Evolutionary conservation across 2,797 vertebrate species (phyloP), one percentile per base, ranked within the genome.

Genomic region (Macroramphosus scolopax): DNA sequence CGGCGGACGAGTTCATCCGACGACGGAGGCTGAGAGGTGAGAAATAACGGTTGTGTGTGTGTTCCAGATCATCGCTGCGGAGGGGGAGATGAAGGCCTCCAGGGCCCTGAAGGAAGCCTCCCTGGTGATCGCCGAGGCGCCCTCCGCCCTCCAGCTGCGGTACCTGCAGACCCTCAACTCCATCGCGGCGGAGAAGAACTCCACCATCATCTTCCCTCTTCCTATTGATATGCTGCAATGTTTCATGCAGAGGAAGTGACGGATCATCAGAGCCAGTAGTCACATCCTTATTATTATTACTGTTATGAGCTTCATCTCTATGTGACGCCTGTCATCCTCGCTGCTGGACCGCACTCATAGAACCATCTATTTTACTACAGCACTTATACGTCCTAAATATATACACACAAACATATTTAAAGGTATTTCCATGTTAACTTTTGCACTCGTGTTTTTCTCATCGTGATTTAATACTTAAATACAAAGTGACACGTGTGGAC

Each of bases 11-110:
- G 3, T 22, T 22, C 3, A 22, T 22, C 20, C 6, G 20, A 33
- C 2, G 9, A 9, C 2, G n/a, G 38, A 22, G 1, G 5, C 11
- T 16, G 9, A 2, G 8, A 17, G 17, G 5, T n/a, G n/a, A n/a
- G 8, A 24, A 8, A 2, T 29, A n/a, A 51, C 13, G n/a, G n/a
- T n/a, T n/a, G n/a, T n/a, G n/a, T n/a, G n/a, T 68, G 24, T 49
- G 33, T 54, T 71, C 38, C 66, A 92, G 90, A 81, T 91, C 43
- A 89, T 91, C 6, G 72, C 90, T 13, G 90, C 90, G 3, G 90
- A 91, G 56, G 90, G 89, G 3, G 90, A 92, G 53, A 86, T 91
- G 89, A 89, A 91, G 0, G 89, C 90, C 0, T 87, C 90, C 5
- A 61, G 89, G 30, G 87, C 88, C 12, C 80, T 92, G 60, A 91